Evolutionary conservation across 2,113 vertebrate genomes (phyloP).

Genomic region (Sylvia atricapilla): DNA sequence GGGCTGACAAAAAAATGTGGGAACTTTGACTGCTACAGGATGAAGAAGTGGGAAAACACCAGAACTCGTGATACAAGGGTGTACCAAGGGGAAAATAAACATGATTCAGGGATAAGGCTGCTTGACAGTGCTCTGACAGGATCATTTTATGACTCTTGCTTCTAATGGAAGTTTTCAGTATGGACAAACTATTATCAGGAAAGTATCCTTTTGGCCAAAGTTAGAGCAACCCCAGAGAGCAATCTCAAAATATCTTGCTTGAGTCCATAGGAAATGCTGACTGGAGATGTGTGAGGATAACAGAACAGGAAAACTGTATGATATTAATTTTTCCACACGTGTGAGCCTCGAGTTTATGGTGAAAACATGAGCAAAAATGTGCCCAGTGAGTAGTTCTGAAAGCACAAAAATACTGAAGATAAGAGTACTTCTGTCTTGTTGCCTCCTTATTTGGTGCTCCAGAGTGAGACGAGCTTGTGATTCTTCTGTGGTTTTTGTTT

Average conservation of each 20-base stretch:
- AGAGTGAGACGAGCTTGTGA: background rate
- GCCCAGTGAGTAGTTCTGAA: background rate
- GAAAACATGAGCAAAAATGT: background rate
- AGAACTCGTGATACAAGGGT: background rate
- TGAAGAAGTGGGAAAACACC: background rate
- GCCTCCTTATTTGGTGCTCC: background rate
- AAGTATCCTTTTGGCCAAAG: background rate
- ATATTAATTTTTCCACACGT: background rate
- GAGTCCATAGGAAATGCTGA: background rate
- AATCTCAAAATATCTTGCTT: background rate
- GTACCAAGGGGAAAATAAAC: slow-evolving; percentile 28
- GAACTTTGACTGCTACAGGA: background rate
- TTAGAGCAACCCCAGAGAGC: background rate
- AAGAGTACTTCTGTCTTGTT: background rate
- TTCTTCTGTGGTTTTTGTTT: background rate
- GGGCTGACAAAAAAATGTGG: background rate
- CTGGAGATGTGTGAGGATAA: background rate
- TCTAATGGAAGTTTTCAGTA: background rate
- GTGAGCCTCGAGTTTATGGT: background rate
- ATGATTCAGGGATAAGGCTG: background rate
- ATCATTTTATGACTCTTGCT: background rate
- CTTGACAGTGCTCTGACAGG: background rate
- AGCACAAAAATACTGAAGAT: background rate
- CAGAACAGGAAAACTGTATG: background rate
- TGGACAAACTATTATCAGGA: background rate